Base-by-base conservation (phyloP, 1,140 invertebrate species). In the Musca vetustissima region DNA sequence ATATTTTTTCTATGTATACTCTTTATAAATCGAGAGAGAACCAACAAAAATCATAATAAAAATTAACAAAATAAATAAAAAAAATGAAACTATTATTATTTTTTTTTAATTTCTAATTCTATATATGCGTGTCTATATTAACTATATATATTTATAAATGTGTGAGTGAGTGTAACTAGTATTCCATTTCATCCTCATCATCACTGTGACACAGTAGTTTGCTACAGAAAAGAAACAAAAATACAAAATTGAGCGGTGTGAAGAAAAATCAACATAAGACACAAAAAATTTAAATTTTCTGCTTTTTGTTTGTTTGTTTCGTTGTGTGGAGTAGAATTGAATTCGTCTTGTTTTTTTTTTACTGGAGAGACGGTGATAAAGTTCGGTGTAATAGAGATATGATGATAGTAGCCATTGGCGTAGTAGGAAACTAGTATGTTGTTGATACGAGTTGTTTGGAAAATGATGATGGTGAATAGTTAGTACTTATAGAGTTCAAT, bases 131-230 rank as follows among this genome's bases (percentile, higher is more conserved):
- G 11, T 43, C 36, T 43, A 43, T 43, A 43, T 13, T 43, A 43
- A 28, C 36, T 43, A 43, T 43, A 28, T 28, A 9, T 43, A 43
- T 43, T 43, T 43, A 43, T 11, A 43, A 11, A 13, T 43, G 36
- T 43, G 36, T 43, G 36, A 8, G 36, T 43, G 6, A 9, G 17
- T 52, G 24, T 15, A 8, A 32, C 68, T 82, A 82, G 77, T 80
- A 82, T 75, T 82, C 80, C 80, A 82, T 76, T 52, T 82, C 80
- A 78, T 82, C 80, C 74, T 82, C 80, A 71, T 82, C 80, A 73
- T 82, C 80, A 74, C 80, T 82, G 73, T 80, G 78, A 79, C 80
- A 82, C 75, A 82, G 77, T 75, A 82, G 80, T 80, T 82, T 82
- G 74, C 80, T 82, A 82, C 72, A 76, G 75, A 24, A 36, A 50